Percentiles rank a stretch among this genome's conserved stretches.
phyloP scores from a whole-genome alignment of 2,888 invertebrate genomes.

The Panzeria rudis region DNA sequence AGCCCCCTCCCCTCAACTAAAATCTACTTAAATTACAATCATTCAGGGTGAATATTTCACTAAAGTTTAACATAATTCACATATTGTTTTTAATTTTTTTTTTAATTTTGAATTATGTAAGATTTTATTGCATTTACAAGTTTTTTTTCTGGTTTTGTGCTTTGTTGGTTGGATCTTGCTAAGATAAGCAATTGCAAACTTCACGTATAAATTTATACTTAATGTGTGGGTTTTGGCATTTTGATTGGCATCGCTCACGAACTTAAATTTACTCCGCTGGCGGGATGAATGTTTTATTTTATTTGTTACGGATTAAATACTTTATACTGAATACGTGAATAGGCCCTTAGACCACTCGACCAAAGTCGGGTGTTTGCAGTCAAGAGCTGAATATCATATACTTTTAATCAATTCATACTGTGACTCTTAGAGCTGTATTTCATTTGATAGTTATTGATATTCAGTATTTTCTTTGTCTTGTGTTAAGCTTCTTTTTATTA shows the following conservation, averaged over 20 bases:
- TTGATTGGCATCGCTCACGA: conserved; percentile 11
- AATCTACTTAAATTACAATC: conserved; percentile 42
- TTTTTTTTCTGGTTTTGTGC: conserved; percentile 3
- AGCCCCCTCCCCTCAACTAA: conserved; percentile 57
- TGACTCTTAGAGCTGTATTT: too few species aligned
- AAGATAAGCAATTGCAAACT: conserved; percentile 31
- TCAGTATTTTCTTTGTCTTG: too few species aligned
- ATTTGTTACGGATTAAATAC: too few species aligned
- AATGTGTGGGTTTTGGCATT: conserved; percentile 27
- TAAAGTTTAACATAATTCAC: conserved; percentile 52
- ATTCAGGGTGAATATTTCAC: conserved; percentile 58
- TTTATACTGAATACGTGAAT: too few species aligned
- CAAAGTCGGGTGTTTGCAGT: too few species aligned
- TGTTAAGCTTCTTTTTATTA: too few species aligned
- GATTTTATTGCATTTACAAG: conserved; percentile 30
- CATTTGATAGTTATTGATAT: too few species aligned
- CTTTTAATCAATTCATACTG: too few species aligned
- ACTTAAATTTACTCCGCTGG: not conserved
- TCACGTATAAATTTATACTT: not conserved
- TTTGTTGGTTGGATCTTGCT: not conserved
- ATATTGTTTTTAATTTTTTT: conserved; percentile 18
- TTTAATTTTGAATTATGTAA: conserved; percentile 43
- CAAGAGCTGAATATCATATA: too few species aligned
- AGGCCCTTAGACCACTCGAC: too few species aligned
- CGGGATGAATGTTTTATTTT: not conserved